Base-by-base conservation (phyloP, 1,140 invertebrate genomes). In the Acromyrmex echinatior region DNA sequence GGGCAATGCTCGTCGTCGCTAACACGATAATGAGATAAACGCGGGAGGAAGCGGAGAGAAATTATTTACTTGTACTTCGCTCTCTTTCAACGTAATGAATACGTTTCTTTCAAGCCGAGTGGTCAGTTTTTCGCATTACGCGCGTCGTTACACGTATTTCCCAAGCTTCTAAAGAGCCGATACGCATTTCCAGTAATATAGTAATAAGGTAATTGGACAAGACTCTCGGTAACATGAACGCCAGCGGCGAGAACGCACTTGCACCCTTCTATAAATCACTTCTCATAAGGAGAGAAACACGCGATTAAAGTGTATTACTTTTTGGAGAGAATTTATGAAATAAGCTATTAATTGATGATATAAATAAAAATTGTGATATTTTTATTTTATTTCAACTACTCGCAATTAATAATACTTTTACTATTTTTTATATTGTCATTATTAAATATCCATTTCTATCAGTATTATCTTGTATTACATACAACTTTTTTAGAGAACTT, bases 181-280 rank as follows among this genome's bases (percentile, higher is more conserved):
- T 65, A 63, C 68, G 53, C 68, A 58, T 31, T 84, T 74, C 39
- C 39, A 74, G 25, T 74, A 81, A 70, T 56, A 25, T 70, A 49
- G 49, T 71, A 84, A 84, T 84, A 63, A 76, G 39, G 21, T 84
- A 84, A 84, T 84, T 84, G 80, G 28, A 74, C 79, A 49, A 49
- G 39, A 74, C 39, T 39, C 53, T 9, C 14, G 3, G 25, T 16
- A 62, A 74, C 31, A 39, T 28, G 31, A 45, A 14, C 39, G 49
- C 39, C 21, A 82, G 53, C 53, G 45, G 51, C 49, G 31, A 58
- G 18, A 25, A 84, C 60, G 16, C 56, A 1, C 25, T 60, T 31
- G 62, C 49, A 56, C 28, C 65, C 45, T 74, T 25, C 35, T n/a
- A 25, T 45, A 45, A 45, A 10, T 12, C 35, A 62, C 45, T 51